phyloP scores from a whole-genome alignment of 2,113 vertebrate species.

The Vireo altiloquus region DNA sequence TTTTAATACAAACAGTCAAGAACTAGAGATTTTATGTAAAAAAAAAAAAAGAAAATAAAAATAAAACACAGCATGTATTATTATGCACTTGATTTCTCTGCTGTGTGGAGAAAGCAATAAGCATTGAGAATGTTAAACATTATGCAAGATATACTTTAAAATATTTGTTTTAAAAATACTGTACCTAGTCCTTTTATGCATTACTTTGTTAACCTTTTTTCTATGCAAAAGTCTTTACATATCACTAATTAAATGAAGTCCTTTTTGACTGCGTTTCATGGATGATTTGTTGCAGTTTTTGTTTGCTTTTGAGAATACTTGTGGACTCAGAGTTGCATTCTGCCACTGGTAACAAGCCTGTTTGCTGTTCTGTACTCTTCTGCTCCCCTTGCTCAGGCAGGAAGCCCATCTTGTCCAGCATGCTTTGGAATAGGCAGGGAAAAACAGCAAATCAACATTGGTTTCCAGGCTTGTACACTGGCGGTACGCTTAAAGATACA shows the following conservation, averaged over 20 bases:
- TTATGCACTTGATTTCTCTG: constrained; percentile 89
- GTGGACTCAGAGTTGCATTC: background rate
- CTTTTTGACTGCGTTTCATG: constrained; percentile 72
- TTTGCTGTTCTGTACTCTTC: background rate
- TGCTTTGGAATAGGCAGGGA: background rate
- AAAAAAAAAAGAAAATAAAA: constrained; percentile 33
- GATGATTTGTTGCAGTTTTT: constrained; percentile 46
- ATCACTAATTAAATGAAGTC: constrained; percentile 84
- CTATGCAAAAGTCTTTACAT: constrained; percentile 86
- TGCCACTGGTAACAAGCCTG: background rate
- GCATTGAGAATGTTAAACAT: constrained; percentile 82
- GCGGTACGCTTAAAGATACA: background rate
- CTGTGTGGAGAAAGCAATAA: constrained; percentile 88
- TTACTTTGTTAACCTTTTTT: constrained; percentile 86
- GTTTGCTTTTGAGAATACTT: background rate
- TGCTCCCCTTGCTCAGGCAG: background rate
- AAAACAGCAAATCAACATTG: background rate
- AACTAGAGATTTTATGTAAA: constrained; percentile 73
- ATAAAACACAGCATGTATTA: constrained; percentile 79
- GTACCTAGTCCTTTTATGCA: constrained; percentile 76
- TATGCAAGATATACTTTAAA: constrained; percentile 80
- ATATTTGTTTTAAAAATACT: constrained; percentile 85
- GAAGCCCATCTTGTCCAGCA: rapidly evolving
- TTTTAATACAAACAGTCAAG: constrained; percentile 73
- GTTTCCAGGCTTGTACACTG: background rate